These are phyloP conservation scores for Sminthurides bifidus DNA, from an alignment of 1,140 invertebrate species.

Conservation along the genomic window DNA sequence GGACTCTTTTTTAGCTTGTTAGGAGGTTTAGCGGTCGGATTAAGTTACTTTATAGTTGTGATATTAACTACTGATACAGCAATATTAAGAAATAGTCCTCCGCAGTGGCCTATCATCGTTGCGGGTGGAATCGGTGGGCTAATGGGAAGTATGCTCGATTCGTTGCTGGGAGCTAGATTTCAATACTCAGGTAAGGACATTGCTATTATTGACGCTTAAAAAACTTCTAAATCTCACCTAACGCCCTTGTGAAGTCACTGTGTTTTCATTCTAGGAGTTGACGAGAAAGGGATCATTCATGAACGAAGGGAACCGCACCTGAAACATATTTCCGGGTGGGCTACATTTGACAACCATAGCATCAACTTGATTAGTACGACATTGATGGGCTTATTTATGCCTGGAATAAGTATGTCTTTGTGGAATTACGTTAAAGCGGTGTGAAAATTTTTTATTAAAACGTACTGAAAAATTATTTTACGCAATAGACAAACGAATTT, in stretches of 20 bases:
- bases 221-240: background rate
- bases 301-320: conserved; percentile 57
- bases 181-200: conserved; percentile 64
- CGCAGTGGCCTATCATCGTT: conserved; percentile 69
- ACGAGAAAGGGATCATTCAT: conserved; percentile 56
- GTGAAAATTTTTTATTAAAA: too few relatives aligned
- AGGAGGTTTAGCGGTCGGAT: conserved; percentile 62
- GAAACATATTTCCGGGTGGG: conserved; percentile 60
- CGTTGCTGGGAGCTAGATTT: conserved; percentile 66
- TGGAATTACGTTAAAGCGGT: too few relatives aligned
- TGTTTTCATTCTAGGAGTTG: conserved; percentile 47
- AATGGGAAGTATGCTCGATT: conserved; percentile 70
- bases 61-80: conserved; percentile 50
- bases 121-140: conserved; percentile 59
- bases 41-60: conserved; percentile 56
- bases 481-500: too few relatives aligned
- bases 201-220: conserved; percentile 1
- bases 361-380: conserved; percentile 76
- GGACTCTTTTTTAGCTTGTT: conserved; percentile 59
- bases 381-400: conserved; percentile 57
- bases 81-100: conserved; percentile 48
- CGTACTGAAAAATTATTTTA: too few relatives aligned
- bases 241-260: conserved; percentile 12
- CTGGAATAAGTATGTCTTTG: too few relatives aligned
- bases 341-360: conserved; percentile 77